phyloP scores from a whole-genome alignment of 92 coral and sea anemone genomes.

The Actinostola sp. region DNA sequence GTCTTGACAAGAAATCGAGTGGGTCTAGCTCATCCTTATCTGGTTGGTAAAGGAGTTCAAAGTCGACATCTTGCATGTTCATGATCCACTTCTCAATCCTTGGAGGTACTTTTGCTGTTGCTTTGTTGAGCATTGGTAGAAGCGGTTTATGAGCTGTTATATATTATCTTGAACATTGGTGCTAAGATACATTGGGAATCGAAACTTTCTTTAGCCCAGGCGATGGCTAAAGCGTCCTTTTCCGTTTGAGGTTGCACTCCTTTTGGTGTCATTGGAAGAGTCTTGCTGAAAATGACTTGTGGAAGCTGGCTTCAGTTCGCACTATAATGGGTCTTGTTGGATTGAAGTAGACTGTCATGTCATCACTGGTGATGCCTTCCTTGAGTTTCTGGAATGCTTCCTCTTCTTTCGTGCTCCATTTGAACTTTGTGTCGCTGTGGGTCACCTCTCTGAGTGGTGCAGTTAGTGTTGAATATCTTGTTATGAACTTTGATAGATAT shows the following conservation, averaged over 20 bases:
- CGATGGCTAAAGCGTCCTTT: slow-evolving; percentile 54
- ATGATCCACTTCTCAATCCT: slow-evolving; percentile 61
- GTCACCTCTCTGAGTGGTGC: slow-evolving; percentile 55
- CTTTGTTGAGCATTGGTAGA: slow-evolving; percentile 49
- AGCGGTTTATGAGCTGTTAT: slow-evolving; percentile 66
- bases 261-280: slow-evolving; percentile 43
- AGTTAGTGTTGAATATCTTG: slow-evolving; percentile 56
- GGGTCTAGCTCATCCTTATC: slow-evolving; percentile 61
- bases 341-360: slow-evolving; percentile 60
- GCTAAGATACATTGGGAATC: slow-evolving; percentile 60
- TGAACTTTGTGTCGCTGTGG: slow-evolving; percentile 51
- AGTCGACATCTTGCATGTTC: slow-evolving; percentile 74
- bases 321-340: slow-evolving; percentile 45
- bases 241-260: slow-evolving; percentile 58
- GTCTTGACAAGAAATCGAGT: slow-evolving; percentile 60
- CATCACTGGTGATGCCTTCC: slow-evolving; percentile 42
- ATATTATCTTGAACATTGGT: too few species aligned
- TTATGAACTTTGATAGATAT: slow-evolving; percentile 59
- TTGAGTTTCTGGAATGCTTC: slow-evolving; percentile 46
- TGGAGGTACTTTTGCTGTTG: slow-evolving; percentile 46
- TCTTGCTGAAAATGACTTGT: slow-evolving; percentile 61
- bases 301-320: slow-evolving; percentile 59
- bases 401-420: slow-evolving; percentile 41
- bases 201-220: slow-evolving; percentile 66
- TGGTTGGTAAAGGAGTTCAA: too few species aligned